phyloP scores from a whole-genome alignment of 2,797 vertebrate species.

The Morus bassanus region DNA sequence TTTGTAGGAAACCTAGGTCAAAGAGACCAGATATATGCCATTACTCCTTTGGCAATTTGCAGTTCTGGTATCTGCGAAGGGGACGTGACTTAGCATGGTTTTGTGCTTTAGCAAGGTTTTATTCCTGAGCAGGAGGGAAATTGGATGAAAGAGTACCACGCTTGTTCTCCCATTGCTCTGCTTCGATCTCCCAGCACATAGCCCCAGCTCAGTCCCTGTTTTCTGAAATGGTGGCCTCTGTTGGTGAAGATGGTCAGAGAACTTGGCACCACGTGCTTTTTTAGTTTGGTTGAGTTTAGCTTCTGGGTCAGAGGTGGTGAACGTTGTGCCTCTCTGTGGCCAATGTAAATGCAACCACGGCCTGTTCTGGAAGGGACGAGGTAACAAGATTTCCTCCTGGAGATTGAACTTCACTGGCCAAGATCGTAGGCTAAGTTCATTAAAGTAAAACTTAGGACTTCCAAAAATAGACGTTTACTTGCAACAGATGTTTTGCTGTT shows the following conservation, averaged over 20 bases:
- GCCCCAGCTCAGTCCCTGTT: neutral
- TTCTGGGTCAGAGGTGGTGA: neutral
- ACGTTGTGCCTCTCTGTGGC: accelerated
- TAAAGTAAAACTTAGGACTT: neutral
- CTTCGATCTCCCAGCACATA: neutral
- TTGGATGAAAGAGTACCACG: neutral
- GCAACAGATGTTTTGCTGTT: neutral
- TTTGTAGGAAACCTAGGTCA: neutral
- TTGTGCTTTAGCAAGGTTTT: neutral
- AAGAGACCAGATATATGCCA: accelerated
- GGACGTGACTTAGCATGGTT: neutral
- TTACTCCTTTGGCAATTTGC: neutral
- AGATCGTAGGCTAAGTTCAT: neutral
- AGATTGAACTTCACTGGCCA: neutral
- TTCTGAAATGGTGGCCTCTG: neutral
- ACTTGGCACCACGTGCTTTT: neutral
- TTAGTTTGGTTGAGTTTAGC: neutral
- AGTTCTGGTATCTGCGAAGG: neutral
- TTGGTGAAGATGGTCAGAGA: neutral
- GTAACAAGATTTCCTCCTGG: neutral
- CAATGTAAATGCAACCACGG: neutral
- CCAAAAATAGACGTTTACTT: neutral
- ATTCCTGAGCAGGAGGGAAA: neutral
- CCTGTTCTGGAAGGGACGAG: neutral
- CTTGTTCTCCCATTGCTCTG: neutral